A percentile compares a stretch with the other conserved stretches of the same genome.
These are phyloP conservation scores for Ancistrus triradiatus DNA, from an alignment of 2,113 vertebrate genomes.

Conservation along the genomic window DNA sequence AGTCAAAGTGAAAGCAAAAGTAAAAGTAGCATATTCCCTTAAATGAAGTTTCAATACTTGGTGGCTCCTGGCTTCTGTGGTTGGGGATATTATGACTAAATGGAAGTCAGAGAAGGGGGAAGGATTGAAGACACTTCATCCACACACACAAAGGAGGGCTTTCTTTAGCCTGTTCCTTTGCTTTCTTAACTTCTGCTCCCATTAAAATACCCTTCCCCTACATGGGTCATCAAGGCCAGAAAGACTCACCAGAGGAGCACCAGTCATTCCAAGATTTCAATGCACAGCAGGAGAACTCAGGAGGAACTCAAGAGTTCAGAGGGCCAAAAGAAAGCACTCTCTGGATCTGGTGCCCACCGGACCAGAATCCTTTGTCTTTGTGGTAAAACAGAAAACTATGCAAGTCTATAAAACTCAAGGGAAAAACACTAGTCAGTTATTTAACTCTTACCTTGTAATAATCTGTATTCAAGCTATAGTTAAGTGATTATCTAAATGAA, in stretches of 20 bases:
- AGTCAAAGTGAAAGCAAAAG: conserved; percentile 48
- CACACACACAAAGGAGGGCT: conserved; percentile 49
- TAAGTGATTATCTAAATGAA: no score
- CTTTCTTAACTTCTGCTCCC: conserved; percentile 48
- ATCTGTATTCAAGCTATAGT: no score
- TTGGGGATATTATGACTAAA: conserved; percentile 7
- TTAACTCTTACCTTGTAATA: no score
- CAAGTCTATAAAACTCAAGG: no score
- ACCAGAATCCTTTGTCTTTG: not conserved
- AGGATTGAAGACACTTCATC: conserved; percentile 28
- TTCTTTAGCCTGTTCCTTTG: conserved; percentile 50
- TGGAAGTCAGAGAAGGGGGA: conserved; percentile 10
- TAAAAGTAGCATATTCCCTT: conserved; percentile 53
- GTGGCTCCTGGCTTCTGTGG: conserved; percentile 8
- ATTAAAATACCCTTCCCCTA: conserved; percentile 46
- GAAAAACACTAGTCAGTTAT: no score
- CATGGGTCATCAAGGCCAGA: conserved; percentile 17
- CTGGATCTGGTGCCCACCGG: not conserved
- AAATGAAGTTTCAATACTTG: conserved; percentile 52
- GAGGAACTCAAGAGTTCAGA: no score
- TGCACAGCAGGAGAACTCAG: conserved; percentile 19
- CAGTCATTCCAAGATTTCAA: conserved; percentile 12
- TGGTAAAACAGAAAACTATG: no score
- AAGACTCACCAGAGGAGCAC: conserved; percentile 1
- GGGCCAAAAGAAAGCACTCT: conserved; percentile 7